These are phyloP conservation scores for Xiphophorus maculatus DNA, from an alignment of 2,113 vertebrate species.

Conservation along the genomic window DNA sequence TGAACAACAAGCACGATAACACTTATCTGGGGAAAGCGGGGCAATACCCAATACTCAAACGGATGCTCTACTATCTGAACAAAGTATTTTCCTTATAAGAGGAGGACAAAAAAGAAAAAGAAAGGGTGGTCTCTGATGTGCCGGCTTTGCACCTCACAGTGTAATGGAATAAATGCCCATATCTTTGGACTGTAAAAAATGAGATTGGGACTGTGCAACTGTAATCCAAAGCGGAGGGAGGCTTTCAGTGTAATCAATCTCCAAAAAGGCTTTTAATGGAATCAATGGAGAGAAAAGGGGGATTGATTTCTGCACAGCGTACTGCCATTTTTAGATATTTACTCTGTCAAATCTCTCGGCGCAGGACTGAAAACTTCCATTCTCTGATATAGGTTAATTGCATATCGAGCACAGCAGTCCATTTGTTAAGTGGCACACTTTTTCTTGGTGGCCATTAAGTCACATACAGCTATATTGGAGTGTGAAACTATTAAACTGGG, in stretches of 20 bases:
- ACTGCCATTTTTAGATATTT: constrained; percentile 77
- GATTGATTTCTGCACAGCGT: constrained; percentile 76
- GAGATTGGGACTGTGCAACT: constrained; percentile 67
- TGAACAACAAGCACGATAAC: constrained; percentile 59
- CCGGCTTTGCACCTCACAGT: constrained; percentile 61
- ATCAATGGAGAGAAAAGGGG: constrained; percentile 77
- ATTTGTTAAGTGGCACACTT: constrained; percentile 74
- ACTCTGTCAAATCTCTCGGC: constrained; percentile 73
- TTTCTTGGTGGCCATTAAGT: constrained; percentile 62
- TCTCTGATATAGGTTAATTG: constrained; percentile 77
- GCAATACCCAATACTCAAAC: constrained; percentile 53
- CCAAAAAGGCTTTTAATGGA: constrained; percentile 83
- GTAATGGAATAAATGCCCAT: constrained; percentile 75
- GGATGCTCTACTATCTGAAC: constrained; percentile 63
- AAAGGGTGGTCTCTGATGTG: constrained; percentile 58
- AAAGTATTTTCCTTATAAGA: constrained; percentile 56
- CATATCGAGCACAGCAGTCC: constrained; percentile 69
- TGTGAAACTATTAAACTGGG: constrained; percentile 42
- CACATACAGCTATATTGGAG: constrained; percentile 18
- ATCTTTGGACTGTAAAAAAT: constrained; percentile 68
- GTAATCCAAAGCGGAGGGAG: constrained; percentile 74
- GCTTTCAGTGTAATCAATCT: constrained; percentile 82
- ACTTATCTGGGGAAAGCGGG: constrained; percentile 60
- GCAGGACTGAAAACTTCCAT: constrained; percentile 64
- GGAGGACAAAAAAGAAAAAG: neutral